Percentiles rank a stretch among this genome's conserved stretches.
Conservation (phyloP, 2,888 invertebrate genomes). For the Ptychoptera albimana region DNA sequence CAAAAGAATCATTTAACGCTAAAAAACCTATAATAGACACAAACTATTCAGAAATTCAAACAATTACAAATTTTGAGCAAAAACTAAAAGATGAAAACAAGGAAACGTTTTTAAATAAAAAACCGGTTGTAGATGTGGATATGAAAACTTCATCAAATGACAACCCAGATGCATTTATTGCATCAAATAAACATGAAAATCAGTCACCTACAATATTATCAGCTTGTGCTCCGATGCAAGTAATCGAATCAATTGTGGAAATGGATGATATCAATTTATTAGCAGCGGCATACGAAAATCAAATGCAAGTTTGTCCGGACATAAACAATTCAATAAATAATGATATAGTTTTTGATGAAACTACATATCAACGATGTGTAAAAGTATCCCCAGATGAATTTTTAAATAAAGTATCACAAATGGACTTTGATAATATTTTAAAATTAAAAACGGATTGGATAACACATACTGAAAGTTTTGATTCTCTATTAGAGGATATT, state of each 20-base stretch:
- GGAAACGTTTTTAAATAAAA: neutral
- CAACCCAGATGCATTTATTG: constrained; percentile 5
- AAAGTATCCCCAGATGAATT: constrained; percentile 41
- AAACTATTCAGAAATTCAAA: constrained; percentile 7
- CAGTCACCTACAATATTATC: no score
- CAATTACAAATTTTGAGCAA: neutral
- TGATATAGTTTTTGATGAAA: constrained; percentile 19
- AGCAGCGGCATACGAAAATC: constrained; percentile 40
- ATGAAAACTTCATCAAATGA: constrained; percentile 10
- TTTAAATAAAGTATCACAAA: constrained; percentile 36
- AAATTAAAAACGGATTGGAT: constrained; percentile 49
- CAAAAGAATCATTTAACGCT: constrained; percentile 2
- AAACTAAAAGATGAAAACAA: neutral
- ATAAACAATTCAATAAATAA: constrained; percentile 5
- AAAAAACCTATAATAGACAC: constrained; percentile 11
- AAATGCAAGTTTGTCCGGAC: constrained; percentile 22
- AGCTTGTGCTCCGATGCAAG: constrained; percentile 25
- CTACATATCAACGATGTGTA: constrained; percentile 24
- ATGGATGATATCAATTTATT: constrained; percentile 45
- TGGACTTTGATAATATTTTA: constrained; percentile 43
- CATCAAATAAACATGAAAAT: constrained; percentile 15
- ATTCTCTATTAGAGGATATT: constrained; percentile 59
- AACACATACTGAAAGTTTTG: constrained; percentile 45
- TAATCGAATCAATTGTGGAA: constrained; percentile 50
- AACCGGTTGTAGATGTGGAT: neutral